Conservation (phyloP, 2,113 vertebrate species). For the Polyodon spathula region DNA sequence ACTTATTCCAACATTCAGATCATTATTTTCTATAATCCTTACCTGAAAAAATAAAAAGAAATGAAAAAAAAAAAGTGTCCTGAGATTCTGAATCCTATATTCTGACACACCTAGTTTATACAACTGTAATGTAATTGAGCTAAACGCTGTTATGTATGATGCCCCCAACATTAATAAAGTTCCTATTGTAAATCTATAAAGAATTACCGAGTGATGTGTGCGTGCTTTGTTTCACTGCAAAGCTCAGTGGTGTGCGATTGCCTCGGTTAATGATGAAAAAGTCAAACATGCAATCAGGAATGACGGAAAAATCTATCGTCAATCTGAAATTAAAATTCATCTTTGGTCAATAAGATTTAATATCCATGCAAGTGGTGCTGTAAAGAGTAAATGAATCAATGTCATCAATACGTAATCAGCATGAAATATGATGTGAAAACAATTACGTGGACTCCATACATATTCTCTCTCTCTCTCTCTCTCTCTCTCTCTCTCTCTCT, state of each 20-base stretch:
- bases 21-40: too few relatives aligned
- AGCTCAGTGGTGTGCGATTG: conserved; percentile 74
- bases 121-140: conserved; percentile 37
- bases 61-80: neutral
- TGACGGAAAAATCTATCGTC: conserved; percentile 90
- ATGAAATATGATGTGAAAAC: conserved; percentile 83
- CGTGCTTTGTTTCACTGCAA: conserved; percentile 73
- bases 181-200: conserved; percentile 76
- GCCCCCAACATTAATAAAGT: conserved; percentile 69
- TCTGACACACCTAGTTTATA: neutral
- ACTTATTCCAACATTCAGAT: too few relatives aligned
- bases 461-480: conserved; percentile 58
- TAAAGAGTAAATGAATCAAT: conserved; percentile 85
- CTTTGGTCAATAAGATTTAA: conserved; percentile 91
- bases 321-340: conserved; percentile 92
- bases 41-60: neutral
- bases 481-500: conserved; percentile 50
- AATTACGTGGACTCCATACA: conserved; percentile 75
- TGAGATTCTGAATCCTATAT: neutral
- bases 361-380: conserved; percentile 79
- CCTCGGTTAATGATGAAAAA: conserved; percentile 75
- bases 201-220: conserved; percentile 72
- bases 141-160: conserved; percentile 56
- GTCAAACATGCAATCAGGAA: conserved; percentile 83
- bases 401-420: conserved; percentile 89